Base-by-base conservation (phyloP, 2,888 invertebrate genomes). In the Psylliodes chrysocephalus region DNA sequence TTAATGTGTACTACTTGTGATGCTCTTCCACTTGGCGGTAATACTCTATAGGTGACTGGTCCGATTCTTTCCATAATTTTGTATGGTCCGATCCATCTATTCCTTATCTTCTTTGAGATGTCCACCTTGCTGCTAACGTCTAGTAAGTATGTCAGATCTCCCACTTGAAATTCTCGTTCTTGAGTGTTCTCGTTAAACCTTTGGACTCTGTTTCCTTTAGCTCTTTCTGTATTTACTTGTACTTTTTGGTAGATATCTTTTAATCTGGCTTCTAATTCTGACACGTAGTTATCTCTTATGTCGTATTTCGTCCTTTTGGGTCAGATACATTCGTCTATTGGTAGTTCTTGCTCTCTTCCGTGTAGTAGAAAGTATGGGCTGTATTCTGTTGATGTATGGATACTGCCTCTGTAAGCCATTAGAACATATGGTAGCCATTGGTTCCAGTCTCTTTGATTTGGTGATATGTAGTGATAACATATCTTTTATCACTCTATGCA, bases 371-470 rank as follows among this genome's bases (percentile, higher is more conserved):
- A 71, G 22, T 57, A 71, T 0, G 74, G 72, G 1, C 64, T 71
- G 14, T 69, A 56, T 2, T 64, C 66, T 14, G 72, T 72, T 6
- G 71, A 47, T 12, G 47, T 35, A 30, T 57, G 35, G 30, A 47
- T 35, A 12, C 28, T 56, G 6, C 18, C 64, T 33, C 71, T 30
- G 51, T 69, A 72, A 0, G 75, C 70, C 69, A 75, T 71, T 42
- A 75, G 25, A 0, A 69, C 72, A 44, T 66, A 73, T 0, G 75
- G 74, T 19, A 79, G 14, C 70, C 71, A 71, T 14, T 64, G 30
- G 46, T 78, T 77, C 76, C 76, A 79, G 44, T 75, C 70, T 10
- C 42, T 17, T 17, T 72, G 69, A 7, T 72, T 55, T 40, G 69
- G 44, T 0, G 52, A 18, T 0, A 77, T 67, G 47, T 72, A 76